Percentiles rank a stretch among this genome's conserved stretches.
These are phyloP conservation scores for Acanthochromis polyacanthus DNA, from an alignment of 2,113 vertebrate species.

Conservation along the genomic window DNA sequence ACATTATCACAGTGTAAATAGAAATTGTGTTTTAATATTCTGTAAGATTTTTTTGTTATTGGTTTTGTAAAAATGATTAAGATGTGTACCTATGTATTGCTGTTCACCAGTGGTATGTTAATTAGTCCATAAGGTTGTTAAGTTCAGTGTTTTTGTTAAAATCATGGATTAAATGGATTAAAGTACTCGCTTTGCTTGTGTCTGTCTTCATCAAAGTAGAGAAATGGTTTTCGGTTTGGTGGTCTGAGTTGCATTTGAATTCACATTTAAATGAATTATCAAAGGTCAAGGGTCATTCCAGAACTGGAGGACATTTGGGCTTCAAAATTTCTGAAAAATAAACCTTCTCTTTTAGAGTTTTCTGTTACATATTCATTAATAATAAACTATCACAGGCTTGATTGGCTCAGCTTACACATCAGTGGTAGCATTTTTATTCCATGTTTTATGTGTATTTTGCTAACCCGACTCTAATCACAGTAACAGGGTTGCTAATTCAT, in stretches of 20 bases:
- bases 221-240: background rate
- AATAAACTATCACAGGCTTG: no score
- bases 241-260: background rate
- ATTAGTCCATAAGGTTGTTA: slow-evolving; percentile 63
- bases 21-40: slow-evolving; percentile 70
- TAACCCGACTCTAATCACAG: no score
- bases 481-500: no score
- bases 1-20: slow-evolving; percentile 58
- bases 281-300: background rate
- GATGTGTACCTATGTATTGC: slow-evolving; percentile 56
- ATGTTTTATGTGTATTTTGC: no score
- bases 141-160: slow-evolving; percentile 70
- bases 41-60: slow-evolving; percentile 30
- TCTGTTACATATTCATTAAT: no score
- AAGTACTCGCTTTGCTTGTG: slow-evolving; percentile 55
- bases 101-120: slow-evolving; percentile 62
- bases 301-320: no score
- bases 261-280: background rate
- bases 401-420: no score
- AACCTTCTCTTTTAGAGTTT: no score
- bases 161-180: slow-evolving; percentile 55
- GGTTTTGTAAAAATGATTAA: slow-evolving; percentile 61
- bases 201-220: slow-evolving; percentile 21
- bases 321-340: no score
- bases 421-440: no score